phyloP scores from a whole-genome alignment of 2,888 invertebrate genomes.

The Leucophenga montana region DNA sequence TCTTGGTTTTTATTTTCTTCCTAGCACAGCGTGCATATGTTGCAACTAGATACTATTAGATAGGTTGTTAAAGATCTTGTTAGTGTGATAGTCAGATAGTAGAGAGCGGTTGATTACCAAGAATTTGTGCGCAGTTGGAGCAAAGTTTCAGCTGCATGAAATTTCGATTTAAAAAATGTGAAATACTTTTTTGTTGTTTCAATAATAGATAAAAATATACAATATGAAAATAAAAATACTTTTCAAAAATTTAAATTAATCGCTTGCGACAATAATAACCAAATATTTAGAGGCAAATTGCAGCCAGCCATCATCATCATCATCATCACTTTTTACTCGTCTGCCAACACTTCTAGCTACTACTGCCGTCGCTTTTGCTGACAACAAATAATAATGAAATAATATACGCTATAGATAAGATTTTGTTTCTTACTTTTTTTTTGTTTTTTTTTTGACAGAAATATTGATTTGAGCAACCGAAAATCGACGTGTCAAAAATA shows the following conservation, averaged over 20 bases:
- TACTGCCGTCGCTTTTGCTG: slow-evolving; percentile 47
- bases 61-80: slow-evolving; percentile 7
- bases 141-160: too few species aligned
- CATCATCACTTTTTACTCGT: background rate
- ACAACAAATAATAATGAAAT: slow-evolving; percentile 65
- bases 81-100: slow-evolving; percentile 1
- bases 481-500: slow-evolving; percentile 29
- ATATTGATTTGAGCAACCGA: slow-evolving; percentile 57
- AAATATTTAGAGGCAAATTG: slow-evolving; percentile 1
- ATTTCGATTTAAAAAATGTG: too few species aligned
- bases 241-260: too few species aligned
- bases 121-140: too few species aligned
- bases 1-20: background rate
- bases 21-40: background rate
- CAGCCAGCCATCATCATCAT: background rate
- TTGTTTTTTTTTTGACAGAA: slow-evolving; percentile 58
- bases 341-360: too few species aligned
- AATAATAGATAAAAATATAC: too few species aligned
- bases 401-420: slow-evolving; percentile 61
- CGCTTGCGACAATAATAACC: background rate
- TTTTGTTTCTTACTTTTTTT: slow-evolving; percentile 43
- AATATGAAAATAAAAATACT: too few species aligned
- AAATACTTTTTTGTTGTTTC: too few species aligned
- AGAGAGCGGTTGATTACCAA: too few species aligned
- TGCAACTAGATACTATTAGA: background rate